Percentiles rank a stretch among this genome's conserved stretches.
Evolutionary conservation across 2,888 invertebrate genomes (phyloP).

Genomic region (Megaustenia siamemsis): DNA sequence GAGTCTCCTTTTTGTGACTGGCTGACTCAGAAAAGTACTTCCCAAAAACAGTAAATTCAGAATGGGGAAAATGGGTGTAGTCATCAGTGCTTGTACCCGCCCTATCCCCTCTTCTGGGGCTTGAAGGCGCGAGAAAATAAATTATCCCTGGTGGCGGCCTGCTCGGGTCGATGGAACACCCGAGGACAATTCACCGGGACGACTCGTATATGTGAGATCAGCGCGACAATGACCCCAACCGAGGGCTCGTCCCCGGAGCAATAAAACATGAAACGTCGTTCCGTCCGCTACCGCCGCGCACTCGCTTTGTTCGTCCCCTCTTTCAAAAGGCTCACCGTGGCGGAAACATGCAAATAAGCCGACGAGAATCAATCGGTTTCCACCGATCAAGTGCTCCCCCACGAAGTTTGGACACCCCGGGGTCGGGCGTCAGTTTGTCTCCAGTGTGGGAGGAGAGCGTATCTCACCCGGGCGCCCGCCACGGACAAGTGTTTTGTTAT

Average conservation of each 20-base stretch:
- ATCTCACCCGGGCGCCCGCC: no score
- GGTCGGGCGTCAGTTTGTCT: constrained; percentile 38
- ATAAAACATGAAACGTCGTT: constrained; percentile 31
- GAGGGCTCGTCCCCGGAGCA: background rate
- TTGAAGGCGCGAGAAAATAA: background rate
- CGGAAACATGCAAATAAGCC: constrained; percentile 48
- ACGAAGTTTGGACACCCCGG: background rate
- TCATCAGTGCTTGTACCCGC: background rate
- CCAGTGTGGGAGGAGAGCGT: no score
- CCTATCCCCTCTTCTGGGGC: background rate
- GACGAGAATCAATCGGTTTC: constrained; percentile 12
- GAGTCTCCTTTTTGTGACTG: background rate
- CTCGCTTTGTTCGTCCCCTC: background rate
- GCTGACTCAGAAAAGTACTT: constrained; percentile 12
- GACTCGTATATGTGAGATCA: constrained; percentile 18
- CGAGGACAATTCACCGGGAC: constrained; percentile 14
- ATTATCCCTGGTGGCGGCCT: background rate
- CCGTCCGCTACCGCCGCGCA: background rate
- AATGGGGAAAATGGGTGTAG: background rate
- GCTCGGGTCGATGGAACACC: constrained; percentile 15
- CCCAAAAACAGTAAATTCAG: background rate
- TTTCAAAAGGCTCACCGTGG: constrained; percentile 36
- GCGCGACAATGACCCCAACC: background rate
- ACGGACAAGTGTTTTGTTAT: no score
- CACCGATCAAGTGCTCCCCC: constrained; percentile 3